Evolutionary conservation across 2,888 invertebrate species (phyloP).

Genomic region (Thera obeliscata): DNA sequence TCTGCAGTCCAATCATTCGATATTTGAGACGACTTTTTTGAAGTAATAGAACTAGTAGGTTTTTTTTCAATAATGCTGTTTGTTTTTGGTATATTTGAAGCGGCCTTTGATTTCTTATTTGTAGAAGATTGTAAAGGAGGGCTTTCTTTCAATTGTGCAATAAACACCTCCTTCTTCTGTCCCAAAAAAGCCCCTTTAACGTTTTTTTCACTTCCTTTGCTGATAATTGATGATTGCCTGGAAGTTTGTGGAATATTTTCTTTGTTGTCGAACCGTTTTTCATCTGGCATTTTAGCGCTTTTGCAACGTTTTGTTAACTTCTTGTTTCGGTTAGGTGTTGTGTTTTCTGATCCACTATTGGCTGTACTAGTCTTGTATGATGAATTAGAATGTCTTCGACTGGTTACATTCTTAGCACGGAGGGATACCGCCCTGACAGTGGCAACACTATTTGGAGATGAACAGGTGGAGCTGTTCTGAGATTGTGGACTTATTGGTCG

Average conservation of each 20-base stretch:
- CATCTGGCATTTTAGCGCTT: slow-evolving; percentile 48
- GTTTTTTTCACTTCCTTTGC: slow-evolving; percentile 44
- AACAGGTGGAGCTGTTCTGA: slow-evolving; percentile 67
- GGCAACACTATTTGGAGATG: slow-evolving; percentile 67
- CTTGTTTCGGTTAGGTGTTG: slow-evolving; percentile 51
- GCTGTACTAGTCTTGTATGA: slow-evolving; percentile 53
- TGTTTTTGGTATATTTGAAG: slow-evolving; percentile 47
- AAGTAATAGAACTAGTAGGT: slow-evolving; percentile 41
- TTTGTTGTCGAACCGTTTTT: slow-evolving; percentile 56
- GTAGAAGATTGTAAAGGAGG: slow-evolving; percentile 43
- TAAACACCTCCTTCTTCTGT: slow-evolving; percentile 55
- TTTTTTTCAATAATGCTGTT: slow-evolving; percentile 44
- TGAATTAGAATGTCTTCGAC: slow-evolving; percentile 52
- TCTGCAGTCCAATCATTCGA: slow-evolving; percentile 37
- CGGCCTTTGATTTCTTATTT: slow-evolving; percentile 54
- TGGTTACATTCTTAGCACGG: slow-evolving; percentile 45
- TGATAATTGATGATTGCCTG: slow-evolving; percentile 43
- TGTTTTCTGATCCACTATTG: slow-evolving; percentile 56
- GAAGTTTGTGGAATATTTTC: slow-evolving; percentile 67
- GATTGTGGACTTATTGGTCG: slow-evolving; percentile 54
- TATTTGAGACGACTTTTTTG: slow-evolving; percentile 46
- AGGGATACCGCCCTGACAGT: slow-evolving; percentile 62
- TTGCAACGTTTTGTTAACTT: slow-evolving; percentile 55
- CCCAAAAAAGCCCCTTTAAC: slow-evolving; percentile 49
- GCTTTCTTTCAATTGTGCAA: slow-evolving; percentile 57